Base-by-base conservation (phyloP, 2,113 vertebrate genomes). In the Circaetus gallicus region DNA sequence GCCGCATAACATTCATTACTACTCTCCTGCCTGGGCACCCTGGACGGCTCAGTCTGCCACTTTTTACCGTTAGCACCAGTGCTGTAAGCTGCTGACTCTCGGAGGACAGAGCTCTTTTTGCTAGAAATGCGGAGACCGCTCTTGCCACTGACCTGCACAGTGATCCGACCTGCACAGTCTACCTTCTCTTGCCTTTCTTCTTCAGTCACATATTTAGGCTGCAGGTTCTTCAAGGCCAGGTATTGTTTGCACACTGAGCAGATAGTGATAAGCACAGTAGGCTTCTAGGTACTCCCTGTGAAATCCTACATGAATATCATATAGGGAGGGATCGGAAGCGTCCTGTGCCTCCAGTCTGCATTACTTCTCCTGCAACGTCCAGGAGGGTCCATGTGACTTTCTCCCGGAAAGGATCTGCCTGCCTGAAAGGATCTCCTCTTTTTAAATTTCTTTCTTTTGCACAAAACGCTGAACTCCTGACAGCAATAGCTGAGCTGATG, bases 91-190 rank as follows among this genome's bases (percentile, higher is more conserved):
- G 16, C 47, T 58, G 63, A 26, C 38, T 34, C 28, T 63, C 4
- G 4, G 50, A 74, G 69, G 55, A 43, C 11, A 36, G 56, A 55
- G 13, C 2, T 63, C 40, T 86, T 47, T 22, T 47, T 22, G 13
- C 29, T 19, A 59, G 69, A 69, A 74, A 53, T 59, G 20, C 0
- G 4, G n/a, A 34, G n/a, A 31, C 9, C 2, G 1, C 16, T 62
- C 19, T 62, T 83, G 62, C 42, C 40, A 7, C 50, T 38, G 34
- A 34, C 21, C 31, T 29, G 10, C 1, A 0, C 38, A 40, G 28
- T 0, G 4, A 24, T 76, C 36, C 0, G 0, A 43, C 38, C 38
- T 36, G 78, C 42, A 16, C 17, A 10, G 36, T 45, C 52, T 17
- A 8, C 42, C 15, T 65, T 90, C 28, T 66, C 26, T 47, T 53